Evolutionary conservation across 2,888 invertebrate genomes (phyloP).

Genomic region (Pammene fasciana): DNA sequence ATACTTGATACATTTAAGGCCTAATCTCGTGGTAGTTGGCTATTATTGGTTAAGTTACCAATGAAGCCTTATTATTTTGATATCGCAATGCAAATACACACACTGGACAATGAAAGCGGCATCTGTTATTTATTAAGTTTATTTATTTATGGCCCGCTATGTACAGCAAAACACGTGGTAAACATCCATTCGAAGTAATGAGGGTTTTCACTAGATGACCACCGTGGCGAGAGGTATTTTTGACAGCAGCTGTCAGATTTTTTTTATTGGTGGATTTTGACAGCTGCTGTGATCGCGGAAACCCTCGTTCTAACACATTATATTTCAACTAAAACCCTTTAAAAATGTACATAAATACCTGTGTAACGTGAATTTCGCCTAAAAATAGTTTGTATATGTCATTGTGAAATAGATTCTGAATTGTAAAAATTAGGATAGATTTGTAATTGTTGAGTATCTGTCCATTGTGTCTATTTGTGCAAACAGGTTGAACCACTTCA

Average conservation of each 20-base stretch:
- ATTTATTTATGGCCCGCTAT: slow-evolving; percentile 10
- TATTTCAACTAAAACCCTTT: background rate
- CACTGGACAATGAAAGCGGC: slow-evolving; percentile 27
- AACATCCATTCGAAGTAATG: too few relatives aligned
- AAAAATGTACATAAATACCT: background rate
- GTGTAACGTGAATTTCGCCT: background rate
- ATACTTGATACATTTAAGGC: slow-evolving; percentile 28
- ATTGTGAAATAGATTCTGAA: slow-evolving; percentile 5
- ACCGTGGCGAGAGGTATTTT: too few relatives aligned
- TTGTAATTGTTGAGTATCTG: slow-evolving; percentile 21
- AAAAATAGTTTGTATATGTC: slow-evolving; percentile 15
- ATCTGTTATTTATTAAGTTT: background rate
- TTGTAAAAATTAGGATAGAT: slow-evolving; percentile 7
- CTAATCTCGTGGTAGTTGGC: slow-evolving; percentile 24
- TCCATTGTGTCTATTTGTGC: slow-evolving; percentile 38
- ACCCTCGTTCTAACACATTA: too few relatives aligned
- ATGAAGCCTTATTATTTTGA: slow-evolving; percentile 18
- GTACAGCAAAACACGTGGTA: background rate
- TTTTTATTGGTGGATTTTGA: too few relatives aligned
- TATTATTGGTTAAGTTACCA: slow-evolving; percentile 31
- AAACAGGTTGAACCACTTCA: slow-evolving; percentile 15
- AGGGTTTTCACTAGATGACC: too few relatives aligned
- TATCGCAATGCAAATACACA: slow-evolving; percentile 24
- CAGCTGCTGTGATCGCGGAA: too few relatives aligned
- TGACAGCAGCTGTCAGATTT: too few relatives aligned